phyloP scores from a whole-genome alignment of 1,140 invertebrate genomes.

The Nomia melanderi region DNA sequence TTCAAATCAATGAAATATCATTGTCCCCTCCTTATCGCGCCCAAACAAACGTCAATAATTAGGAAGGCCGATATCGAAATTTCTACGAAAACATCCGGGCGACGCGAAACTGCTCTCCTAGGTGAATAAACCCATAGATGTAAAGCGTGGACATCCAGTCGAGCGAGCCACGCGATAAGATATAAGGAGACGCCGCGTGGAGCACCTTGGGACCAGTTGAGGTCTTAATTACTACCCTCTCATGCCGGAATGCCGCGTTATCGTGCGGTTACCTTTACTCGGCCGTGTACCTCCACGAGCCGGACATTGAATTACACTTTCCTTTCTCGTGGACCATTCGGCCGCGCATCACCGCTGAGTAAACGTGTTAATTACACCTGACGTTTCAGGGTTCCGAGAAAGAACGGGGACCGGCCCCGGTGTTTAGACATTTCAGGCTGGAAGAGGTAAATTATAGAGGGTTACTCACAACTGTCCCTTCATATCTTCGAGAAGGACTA shows the following conservation, averaged over 20 bases:
- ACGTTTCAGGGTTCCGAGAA: neutral
- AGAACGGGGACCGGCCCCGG: neutral
- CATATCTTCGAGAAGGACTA: neutral
- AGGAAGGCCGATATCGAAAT: constrained; percentile 16
- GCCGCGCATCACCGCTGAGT: constrained; percentile 7
- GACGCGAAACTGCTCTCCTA: constrained; percentile 22
- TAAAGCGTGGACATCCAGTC: constrained; percentile 52
- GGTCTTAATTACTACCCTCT: constrained; percentile 62
- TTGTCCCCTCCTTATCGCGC: neutral
- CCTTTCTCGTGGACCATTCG: constrained; percentile 31
- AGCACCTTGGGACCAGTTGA: constrained; percentile 55
- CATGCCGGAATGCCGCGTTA: constrained; percentile 59
- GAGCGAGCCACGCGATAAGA: constrained; percentile 58
- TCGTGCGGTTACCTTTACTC: constrained; percentile 55
- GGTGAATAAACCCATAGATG: constrained; percentile 48
- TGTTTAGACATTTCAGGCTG: too few species aligned
- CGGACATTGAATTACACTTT: constrained; percentile 56
- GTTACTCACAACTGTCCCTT: neutral
- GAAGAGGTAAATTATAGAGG: neutral
- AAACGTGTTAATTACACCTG: constrained; percentile 44
- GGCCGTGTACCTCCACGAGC: constrained; percentile 34
- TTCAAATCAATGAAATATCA: too few species aligned
- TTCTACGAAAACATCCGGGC: neutral
- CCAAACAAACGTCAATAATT: constrained; percentile 13
- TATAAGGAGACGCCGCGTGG: constrained; percentile 41